Base-by-base conservation (phyloP, 1,140 invertebrate species). In the Anastrepha obliqua region DNA sequence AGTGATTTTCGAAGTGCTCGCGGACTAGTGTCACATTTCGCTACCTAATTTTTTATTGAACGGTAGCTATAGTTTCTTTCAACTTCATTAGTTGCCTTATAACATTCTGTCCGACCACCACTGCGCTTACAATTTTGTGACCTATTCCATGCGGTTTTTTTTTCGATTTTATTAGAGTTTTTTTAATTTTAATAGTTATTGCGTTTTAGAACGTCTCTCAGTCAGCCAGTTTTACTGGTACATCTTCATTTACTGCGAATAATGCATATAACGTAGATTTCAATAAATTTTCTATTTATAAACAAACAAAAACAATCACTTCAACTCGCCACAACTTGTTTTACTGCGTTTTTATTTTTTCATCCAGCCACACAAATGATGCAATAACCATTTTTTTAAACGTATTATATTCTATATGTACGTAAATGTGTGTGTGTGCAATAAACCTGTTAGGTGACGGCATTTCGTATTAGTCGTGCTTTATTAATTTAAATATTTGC, bases 181-280 rank as follows among this genome's bases (percentile, higher is more conserved):
- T n/a, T 20, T 67, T 39, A 81, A 55, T 81, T 81, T 81, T 47
- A 55, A 6, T 81, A 81, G 74, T 55, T 81, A 55, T 29, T 81
- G 74, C 17, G 74, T 55, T 81, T 74, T 74, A 74, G 70, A 74
- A 74, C 42, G 47, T 29, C 47, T n/a, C n/a, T 42, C n/a, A 20
- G 74, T n/a, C 20, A 81, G 47, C 74, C 74, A 58, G 74, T 81
- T 81, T 81, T n/a, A 81, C 74, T 29, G 74, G 74, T 81, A 81
- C 74, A 81, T 81, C 74, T 81, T 81, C 74, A 81, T 7, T 47
- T 15, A 74, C 6, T 74, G 7, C 67, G 42, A 74, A 42, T 74
- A 74, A 44, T 74, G 67, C 67, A 47, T 47, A 55, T 51, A 55
- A 74, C n/a, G 70, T 62, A n/a, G 4, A 62, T 15, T 17, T n/a